Percentiles rank a stretch among this genome's conserved stretches.
phyloP scores from a whole-genome alignment of 2,888 invertebrate genomes.

The Parochlus steinenii region DNA sequence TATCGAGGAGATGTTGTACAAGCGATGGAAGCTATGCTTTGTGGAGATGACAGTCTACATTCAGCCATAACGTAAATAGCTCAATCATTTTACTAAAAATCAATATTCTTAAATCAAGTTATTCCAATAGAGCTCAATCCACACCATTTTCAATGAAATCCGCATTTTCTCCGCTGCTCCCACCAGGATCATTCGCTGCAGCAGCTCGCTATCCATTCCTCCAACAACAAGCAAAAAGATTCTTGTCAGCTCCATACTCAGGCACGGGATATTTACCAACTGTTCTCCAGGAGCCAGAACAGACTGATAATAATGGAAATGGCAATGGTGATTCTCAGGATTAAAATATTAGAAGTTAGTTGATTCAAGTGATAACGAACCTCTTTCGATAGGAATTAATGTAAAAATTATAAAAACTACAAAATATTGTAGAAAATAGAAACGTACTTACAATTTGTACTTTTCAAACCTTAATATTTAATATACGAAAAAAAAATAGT shows the following conservation, averaged over 20 bases:
- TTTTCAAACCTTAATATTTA: too few species aligned
- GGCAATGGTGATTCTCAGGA: slow-evolving; percentile 11
- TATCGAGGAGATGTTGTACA: slow-evolving; percentile 81
- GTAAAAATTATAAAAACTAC: too few species aligned
- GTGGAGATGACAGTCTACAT: slow-evolving; percentile 35
- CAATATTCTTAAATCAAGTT: not conserved
- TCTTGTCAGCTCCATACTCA: slow-evolving; percentile 65
- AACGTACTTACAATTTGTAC: too few species aligned
- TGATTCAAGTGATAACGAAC: too few species aligned
- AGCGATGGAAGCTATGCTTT: slow-evolving; percentile 82
- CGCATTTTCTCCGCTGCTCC: slow-evolving; percentile 61
- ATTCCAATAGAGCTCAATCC: slow-evolving; percentile 20
- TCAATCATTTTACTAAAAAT: not conserved
- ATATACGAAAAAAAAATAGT: too few species aligned
- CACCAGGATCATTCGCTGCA: slow-evolving; percentile 30
- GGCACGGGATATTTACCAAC: slow-evolving; percentile 71
- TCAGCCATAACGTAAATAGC: slow-evolving; percentile 18
- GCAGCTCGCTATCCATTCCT: slow-evolving; percentile 19
- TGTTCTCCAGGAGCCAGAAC: slow-evolving; percentile 28
- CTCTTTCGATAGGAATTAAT: too few species aligned
- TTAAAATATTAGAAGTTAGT: too few species aligned
- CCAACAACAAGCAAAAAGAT: slow-evolving; percentile 44
- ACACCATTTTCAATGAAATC: slow-evolving; percentile 36
- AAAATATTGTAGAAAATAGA: too few species aligned
- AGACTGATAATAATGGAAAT: slow-evolving; percentile 12